Evolutionary conservation across 1,140 invertebrate species (phyloP).

Genomic region (Cyphomyrmex costatus): DNA sequence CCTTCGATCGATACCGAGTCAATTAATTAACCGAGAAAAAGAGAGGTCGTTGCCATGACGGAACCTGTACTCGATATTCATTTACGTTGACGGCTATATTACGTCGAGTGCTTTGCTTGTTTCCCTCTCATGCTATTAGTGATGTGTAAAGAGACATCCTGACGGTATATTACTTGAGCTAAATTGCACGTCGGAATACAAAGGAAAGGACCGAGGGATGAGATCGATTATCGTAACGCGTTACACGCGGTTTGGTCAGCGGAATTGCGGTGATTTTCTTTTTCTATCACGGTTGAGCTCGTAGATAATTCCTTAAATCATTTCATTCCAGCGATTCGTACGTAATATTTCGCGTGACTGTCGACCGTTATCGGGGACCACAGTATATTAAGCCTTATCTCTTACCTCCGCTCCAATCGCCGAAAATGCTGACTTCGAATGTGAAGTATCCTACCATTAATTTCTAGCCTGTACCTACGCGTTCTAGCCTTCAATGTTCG

Average conservation of each 20-base stretch:
- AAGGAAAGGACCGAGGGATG: background rate
- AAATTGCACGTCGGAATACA: constrained; percentile 62
- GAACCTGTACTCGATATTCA: constrained; percentile 66
- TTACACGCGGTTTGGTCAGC: constrained; percentile 47
- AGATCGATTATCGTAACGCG: constrained; percentile 51
- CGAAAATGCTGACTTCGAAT: constrained; percentile 60
- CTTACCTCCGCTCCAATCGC: constrained; percentile 34
- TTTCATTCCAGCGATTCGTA: constrained; percentile 30
- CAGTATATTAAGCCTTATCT: constrained; percentile 71
- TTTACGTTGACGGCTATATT: constrained; percentile 59
- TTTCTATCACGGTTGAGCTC: constrained; percentile 49
- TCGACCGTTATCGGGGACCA: constrained; percentile 62
- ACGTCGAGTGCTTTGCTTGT: constrained; percentile 60
- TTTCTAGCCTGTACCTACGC: constrained; percentile 34
- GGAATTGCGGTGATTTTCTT: constrained; percentile 63
- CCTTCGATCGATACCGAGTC: constrained; percentile 15
- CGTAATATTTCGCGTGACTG: constrained; percentile 71
- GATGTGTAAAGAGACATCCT: constrained; percentile 56
- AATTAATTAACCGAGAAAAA: constrained; percentile 58
- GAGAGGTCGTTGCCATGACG: constrained; percentile 19
- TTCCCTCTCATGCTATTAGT: constrained; percentile 66
- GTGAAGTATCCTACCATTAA: constrained; percentile 48
- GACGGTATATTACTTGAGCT: constrained; percentile 55
- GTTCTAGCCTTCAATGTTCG: constrained; percentile 22
- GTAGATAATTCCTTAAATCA: constrained; percentile 60